phyloP scores from a whole-genome alignment of 2,113 vertebrate species.

The Polypterus bichir region DNA sequence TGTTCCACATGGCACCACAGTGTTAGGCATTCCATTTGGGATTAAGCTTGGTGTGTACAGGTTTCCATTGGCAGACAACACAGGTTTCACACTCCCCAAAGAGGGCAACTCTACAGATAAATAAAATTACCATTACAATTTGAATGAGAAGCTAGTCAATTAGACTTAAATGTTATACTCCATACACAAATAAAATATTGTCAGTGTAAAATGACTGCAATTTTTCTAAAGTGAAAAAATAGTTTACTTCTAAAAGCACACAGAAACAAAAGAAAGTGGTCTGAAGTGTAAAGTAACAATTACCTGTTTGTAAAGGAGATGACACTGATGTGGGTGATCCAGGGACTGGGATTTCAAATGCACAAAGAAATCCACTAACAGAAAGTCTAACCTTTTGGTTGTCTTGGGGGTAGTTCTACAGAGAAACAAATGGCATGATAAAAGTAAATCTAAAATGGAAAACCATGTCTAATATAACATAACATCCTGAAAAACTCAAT shows the following conservation, averaged over 20 bases:
- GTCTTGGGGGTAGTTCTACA: constrained; percentile 88
- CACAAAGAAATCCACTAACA: constrained; percentile 82
- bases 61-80: constrained; percentile 51
- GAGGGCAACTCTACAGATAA: constrained; percentile 30
- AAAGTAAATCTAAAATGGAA: not conserved
- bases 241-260: too few relatives aligned
- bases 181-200: too few relatives aligned
- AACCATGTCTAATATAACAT: not conserved
- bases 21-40: constrained; percentile 74
- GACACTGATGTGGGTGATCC: constrained; percentile 74
- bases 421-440: constrained; percentile 1
- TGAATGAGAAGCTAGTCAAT: too few relatives aligned
- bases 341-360: constrained; percentile 86
- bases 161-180: too few relatives aligned
- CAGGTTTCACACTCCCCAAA: constrained; percentile 53
- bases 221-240: too few relatives aligned
- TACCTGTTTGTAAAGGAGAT: constrained; percentile 74
- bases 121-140: too few relatives aligned
- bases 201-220: too few relatives aligned
- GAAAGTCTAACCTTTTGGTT: constrained; percentile 93
- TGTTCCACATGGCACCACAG: constrained; percentile 57
- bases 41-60: constrained; percentile 52
- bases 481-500: not conserved
- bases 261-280: too few relatives aligned
- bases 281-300: constrained; percentile 5